Percentiles rank a stretch among this genome's conserved stretches.
Evolutionary conservation across 1,140 invertebrate genomes (phyloP).

Genomic region (Bombus cullumanus): DNA sequence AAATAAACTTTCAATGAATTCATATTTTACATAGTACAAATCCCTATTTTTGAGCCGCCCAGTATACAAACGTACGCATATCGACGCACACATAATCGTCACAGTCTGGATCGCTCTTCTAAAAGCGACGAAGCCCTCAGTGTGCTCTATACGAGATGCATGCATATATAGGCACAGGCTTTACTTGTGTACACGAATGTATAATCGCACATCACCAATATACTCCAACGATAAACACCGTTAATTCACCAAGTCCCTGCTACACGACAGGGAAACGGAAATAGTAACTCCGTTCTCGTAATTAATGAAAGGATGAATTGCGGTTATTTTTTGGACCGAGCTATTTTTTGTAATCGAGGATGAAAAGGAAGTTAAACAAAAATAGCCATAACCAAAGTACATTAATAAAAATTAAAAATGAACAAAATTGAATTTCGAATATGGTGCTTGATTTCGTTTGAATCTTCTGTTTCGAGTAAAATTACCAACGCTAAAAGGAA

Average conservation of each 20-base stretch:
- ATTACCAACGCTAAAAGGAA: not conserved
- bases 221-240: constrained; percentile 62
- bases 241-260: constrained; percentile 73
- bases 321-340: too few relatives aligned
- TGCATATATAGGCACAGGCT: not conserved
- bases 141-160: not conserved
- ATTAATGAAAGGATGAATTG: not conserved
- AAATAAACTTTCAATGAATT: not conserved
- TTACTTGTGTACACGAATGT: constrained; percentile 30
- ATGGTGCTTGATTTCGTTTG: not conserved
- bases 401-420: not conserved
- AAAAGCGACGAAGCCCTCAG: not conserved
- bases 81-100: not conserved
- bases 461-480: not conserved
- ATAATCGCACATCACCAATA: constrained; percentile 11
- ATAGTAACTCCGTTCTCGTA: not conserved
- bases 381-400: not conserved
- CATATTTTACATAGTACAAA: not conserved
- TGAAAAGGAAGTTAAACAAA: not conserved
- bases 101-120: constrained; percentile 17
- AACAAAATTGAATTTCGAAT: not conserved
- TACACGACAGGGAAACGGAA: constrained; percentile 58
- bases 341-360: not conserved
- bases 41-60: not conserved
- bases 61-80: not conserved